A percentile compares a stretch with the other conserved stretches of the same genome.
These are phyloP conservation scores for Pissodes strobi DNA, from an alignment of 1,140 invertebrate genomes.

Conservation along the genomic window DNA sequence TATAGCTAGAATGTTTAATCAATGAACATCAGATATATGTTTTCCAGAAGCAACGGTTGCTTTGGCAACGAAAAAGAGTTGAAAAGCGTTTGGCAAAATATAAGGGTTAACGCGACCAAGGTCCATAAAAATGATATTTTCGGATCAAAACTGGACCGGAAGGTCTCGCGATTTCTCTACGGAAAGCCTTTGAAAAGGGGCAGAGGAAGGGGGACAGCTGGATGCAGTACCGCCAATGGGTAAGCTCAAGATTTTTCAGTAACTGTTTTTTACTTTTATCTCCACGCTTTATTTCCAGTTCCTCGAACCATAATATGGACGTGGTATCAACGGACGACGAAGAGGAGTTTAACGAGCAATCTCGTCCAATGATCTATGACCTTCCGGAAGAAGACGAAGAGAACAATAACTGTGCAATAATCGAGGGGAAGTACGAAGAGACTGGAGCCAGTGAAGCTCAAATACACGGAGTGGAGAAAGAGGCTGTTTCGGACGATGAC, in stretches of 20 bases:
- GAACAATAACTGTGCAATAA: too few relatives aligned
- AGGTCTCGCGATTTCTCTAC: conserved; percentile 21
- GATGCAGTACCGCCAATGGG: neutral
- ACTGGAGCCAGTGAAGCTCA: neutral
- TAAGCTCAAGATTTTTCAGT: too few relatives aligned
- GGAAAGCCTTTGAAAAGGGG: too few relatives aligned
- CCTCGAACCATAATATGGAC: too few relatives aligned
- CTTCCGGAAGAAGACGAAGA: too few relatives aligned
- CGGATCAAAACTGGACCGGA: conserved; percentile 25
- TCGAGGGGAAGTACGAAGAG: neutral
- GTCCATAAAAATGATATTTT: conserved; percentile 19
- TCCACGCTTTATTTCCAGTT: too few relatives aligned
- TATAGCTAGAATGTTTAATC: too few relatives aligned
- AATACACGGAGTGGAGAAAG: too few relatives aligned
- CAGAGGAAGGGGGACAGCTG: neutral
- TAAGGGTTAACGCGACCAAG: conserved; percentile 14
- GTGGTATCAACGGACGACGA: neutral
- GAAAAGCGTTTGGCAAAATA: conserved; percentile 21
- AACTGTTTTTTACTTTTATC: too few relatives aligned
- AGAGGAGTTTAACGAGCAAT: too few relatives aligned
- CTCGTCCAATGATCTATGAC: too few relatives aligned
- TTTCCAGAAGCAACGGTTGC: conserved; percentile 14
- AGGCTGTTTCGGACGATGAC: neutral
- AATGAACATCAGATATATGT: neutral
- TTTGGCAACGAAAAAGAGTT: conserved; percentile 31